Evolutionary conservation across 2,113 vertebrate species (phyloP).

Genomic region (Clarias batrachus): DNA sequence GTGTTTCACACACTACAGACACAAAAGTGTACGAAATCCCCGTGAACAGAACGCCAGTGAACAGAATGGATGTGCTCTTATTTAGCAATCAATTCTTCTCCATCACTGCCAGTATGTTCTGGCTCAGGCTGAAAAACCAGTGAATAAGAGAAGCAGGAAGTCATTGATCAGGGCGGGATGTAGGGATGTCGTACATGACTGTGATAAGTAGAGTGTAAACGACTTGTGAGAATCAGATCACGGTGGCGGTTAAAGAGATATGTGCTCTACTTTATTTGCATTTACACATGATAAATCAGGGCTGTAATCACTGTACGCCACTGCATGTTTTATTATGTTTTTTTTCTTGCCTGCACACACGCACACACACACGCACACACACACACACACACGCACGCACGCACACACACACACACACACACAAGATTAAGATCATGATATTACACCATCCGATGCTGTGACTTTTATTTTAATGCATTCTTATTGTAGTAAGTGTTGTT

Average conservation of each 20-base stretch:
- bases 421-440: neutral
- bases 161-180: slow-evolving; percentile 54
- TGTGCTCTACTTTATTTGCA: slow-evolving; percentile 4
- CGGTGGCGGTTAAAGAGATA: neutral
- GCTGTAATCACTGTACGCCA: neutral
- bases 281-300: neutral
- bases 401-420: neutral
- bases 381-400: neutral
- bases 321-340: neutral
- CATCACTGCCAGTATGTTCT: slow-evolving; percentile 57
- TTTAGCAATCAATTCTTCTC: slow-evolving; percentile 60
- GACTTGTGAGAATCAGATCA: slow-evolving; percentile 3
- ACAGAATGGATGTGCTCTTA: slow-evolving; percentile 58
- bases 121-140: slow-evolving; percentile 25
- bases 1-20: neutral
- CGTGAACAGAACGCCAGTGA: neutral
- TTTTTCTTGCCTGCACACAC: neutral
- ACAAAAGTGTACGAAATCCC: slow-evolving; percentile 6
- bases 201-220: slow-evolving; percentile 35
- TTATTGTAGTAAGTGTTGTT: neutral
- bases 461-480: neutral
- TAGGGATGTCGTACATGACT: slow-evolving; percentile 19
- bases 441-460: neutral
- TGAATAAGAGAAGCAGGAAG: slow-evolving; percentile 19
- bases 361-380: neutral